Conservation (phyloP, 2,888 invertebrate genomes). For the Notodonta ziczac region DNA sequence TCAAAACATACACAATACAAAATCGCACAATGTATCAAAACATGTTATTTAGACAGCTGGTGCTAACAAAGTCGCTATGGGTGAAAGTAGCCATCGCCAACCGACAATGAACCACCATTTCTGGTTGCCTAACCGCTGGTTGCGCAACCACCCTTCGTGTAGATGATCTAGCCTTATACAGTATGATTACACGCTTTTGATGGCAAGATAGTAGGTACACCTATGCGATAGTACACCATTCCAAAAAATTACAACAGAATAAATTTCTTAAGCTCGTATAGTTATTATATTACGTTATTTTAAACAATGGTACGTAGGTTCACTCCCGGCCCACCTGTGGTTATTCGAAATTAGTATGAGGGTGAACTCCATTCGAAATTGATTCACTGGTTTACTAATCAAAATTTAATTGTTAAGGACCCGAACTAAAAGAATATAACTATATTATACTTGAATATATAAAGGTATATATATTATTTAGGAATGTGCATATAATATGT, state of each 20-base stretch:
- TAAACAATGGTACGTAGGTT: not conserved
- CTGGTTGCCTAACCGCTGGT: conserved; percentile 28
- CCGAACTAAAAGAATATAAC: too few relatives aligned
- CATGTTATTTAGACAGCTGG: conserved; percentile 31
- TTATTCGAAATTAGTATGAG: not conserved
- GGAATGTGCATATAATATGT: too few relatives aligned
- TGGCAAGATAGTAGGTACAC: not conserved
- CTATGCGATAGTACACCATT: not conserved
- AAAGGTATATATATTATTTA: too few relatives aligned
- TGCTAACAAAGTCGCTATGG: conserved; percentile 26
- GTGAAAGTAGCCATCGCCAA: conserved; percentile 44
- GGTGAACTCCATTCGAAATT: too few relatives aligned
- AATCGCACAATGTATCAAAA: conserved; percentile 16
- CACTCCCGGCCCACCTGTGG: not conserved
- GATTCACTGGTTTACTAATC: too few relatives aligned
- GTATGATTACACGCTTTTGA: not conserved
- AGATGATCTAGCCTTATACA: not conserved
- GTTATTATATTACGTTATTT: too few relatives aligned
- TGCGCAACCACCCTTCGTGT: conserved; percentile 35
- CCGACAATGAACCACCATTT: conserved; percentile 32
- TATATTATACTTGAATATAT: too few relatives aligned
- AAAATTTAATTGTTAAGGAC: too few relatives aligned
- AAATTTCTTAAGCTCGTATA: too few relatives aligned
- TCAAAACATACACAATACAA: too few relatives aligned
- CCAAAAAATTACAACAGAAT: too few relatives aligned